A percentile compares a stretch with the other conserved stretches of the same genome.
phyloP scores from a whole-genome alignment of 2,797 vertebrate species.

The Sebastes trivittatus region DNA sequence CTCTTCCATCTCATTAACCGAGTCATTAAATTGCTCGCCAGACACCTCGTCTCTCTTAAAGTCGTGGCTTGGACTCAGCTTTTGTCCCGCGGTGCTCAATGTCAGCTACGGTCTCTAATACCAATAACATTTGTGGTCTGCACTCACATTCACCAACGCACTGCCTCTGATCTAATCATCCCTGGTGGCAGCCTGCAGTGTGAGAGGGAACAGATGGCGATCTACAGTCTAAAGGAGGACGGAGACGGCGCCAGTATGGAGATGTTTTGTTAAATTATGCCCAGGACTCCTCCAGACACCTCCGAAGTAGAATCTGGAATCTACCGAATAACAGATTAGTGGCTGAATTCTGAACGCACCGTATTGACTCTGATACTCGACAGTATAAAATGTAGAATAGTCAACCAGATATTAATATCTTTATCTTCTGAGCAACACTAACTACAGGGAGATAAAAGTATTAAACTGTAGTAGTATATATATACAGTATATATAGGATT shows the following conservation, averaged over 20 bases:
- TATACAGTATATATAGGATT: too few species aligned
- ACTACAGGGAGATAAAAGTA: too few species aligned
- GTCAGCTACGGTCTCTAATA: conserved; percentile 29
- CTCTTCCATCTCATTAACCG: conserved; percentile 27
- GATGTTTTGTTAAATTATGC: conserved; percentile 17
- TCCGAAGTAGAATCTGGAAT: too few species aligned
- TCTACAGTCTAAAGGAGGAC: conserved; percentile 29
- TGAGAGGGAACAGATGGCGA: conserved; percentile 38
- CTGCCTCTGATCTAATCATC: conserved; percentile 45
- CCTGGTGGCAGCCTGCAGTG: conserved; percentile 10
- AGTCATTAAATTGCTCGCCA: conserved; percentile 34
- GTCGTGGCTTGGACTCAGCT: conserved; percentile 7
- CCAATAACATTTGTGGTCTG: conserved; percentile 13
- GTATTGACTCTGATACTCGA: too few species aligned
- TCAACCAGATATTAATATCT: too few species aligned
- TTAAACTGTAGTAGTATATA: too few species aligned
- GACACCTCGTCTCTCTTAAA: conserved; percentile 10
- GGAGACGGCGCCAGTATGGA: not conserved
- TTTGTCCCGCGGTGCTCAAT: conserved; percentile 14
- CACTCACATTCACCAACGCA: conserved; percentile 14
- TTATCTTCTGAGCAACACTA: too few species aligned
- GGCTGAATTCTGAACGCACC: too few species aligned
- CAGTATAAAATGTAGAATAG: too few species aligned
- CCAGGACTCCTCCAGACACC: not conserved
- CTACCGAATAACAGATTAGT: too few species aligned